Percentiles rank a stretch among this genome's conserved stretches.
These are phyloP conservation scores for Grallaria varia DNA, from an alignment of 2,113 vertebrate genomes.

Conservation along the genomic window DNA sequence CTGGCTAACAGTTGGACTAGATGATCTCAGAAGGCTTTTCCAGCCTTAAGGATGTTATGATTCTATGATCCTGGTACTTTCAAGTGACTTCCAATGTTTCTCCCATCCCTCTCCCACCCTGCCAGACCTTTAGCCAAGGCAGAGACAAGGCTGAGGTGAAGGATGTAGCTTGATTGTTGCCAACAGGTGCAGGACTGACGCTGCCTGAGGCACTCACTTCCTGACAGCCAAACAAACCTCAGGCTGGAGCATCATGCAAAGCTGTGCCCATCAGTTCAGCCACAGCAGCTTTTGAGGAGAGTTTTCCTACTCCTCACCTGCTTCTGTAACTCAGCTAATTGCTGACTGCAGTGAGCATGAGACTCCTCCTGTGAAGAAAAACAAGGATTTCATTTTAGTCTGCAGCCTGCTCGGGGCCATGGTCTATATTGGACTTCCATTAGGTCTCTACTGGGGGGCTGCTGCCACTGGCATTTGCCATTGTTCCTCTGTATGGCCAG, in stretches of 20 bases:
- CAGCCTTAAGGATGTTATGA: background rate
- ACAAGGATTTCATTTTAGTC: background rate
- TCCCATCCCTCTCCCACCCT: background rate
- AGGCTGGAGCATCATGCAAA: accelerated
- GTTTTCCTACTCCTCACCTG: conserved; percentile 9
- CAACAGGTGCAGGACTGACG: background rate
- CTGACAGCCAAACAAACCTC: background rate
- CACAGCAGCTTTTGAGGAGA: background rate
- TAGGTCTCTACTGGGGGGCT: background rate
- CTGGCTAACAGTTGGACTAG: background rate
- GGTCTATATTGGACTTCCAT: accelerated
- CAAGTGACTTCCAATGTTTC: background rate
- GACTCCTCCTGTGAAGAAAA: conserved; percentile 5
- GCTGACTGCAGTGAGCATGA: background rate
- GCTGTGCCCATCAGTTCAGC: background rate
- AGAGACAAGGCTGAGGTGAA: background rate
- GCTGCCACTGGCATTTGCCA: background rate
- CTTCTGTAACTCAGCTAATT: background rate
- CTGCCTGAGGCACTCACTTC: background rate
- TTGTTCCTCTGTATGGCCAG: background rate
- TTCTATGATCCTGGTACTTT: background rate
- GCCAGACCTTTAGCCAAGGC: background rate
- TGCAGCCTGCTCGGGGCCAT: background rate
- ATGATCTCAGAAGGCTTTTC: background rate
- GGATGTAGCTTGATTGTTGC: background rate